Conservation (phyloP, 2,113 vertebrate species). For the Labeo rohita region DNA sequence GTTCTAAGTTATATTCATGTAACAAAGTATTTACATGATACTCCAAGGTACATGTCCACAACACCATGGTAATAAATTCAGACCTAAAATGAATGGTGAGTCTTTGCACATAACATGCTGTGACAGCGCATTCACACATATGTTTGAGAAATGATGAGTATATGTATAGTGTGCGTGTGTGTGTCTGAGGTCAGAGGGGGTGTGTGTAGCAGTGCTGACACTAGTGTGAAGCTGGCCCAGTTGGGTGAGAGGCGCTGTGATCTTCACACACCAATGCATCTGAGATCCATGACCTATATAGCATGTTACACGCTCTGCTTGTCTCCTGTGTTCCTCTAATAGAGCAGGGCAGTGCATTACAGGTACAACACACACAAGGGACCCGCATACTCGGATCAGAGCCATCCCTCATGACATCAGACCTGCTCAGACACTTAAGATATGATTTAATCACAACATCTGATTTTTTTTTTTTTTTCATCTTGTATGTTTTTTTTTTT, state of each 20-base stretch:
- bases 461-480: conserved; percentile 4
- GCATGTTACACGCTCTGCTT: conserved; percentile 75
- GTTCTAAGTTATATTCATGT: background rate
- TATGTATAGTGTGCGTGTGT: conserved; percentile 41
- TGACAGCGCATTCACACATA: conserved; percentile 21
- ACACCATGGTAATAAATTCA: background rate
- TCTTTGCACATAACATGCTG: background rate
- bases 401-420: conserved; percentile 60
- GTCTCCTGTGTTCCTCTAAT: conserved; percentile 70
- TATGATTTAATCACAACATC: conserved; percentile 11
- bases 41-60: background rate
- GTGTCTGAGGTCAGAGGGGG: conserved; percentile 39
- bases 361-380: conserved; percentile 68
- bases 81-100: conserved; percentile 7
- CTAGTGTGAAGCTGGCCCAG: conserved; percentile 40
- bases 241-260: conserved; percentile 67
- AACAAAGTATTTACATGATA: background rate
- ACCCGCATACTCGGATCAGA: conserved; percentile 45
- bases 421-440: conserved; percentile 37
- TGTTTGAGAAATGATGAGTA: conserved; percentile 31
- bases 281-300: conserved; percentile 81
- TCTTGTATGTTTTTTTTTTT: background rate
- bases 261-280: conserved; percentile 79
- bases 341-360: conserved; percentile 71
- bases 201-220: conserved; percentile 31